A percentile compares a stretch with the other conserved stretches of the same genome.
These are phyloP conservation scores for Ypsolopha sequella DNA, from an alignment of 2,888 invertebrate species.

Conservation along the genomic window DNA sequence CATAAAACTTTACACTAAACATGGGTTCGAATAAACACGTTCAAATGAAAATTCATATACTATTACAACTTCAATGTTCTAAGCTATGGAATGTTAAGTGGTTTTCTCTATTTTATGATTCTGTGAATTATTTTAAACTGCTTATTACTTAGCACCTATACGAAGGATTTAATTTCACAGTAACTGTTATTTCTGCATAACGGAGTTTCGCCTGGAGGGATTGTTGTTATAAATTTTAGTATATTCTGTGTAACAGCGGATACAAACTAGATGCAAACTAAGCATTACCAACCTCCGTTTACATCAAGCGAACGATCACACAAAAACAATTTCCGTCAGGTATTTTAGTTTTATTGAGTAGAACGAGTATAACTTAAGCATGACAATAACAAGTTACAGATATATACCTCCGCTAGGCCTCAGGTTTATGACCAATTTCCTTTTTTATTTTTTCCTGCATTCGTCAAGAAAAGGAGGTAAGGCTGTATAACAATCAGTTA, in stretches of 20 bases:
- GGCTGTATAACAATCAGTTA: no score
- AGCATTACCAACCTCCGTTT: background rate
- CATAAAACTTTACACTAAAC: conserved; percentile 14
- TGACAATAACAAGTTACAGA: no score
- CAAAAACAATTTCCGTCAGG: no score
- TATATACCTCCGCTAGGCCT: no score
- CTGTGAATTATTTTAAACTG: background rate
- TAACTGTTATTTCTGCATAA: background rate
- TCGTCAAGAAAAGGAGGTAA: no score
- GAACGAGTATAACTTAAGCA: no score
- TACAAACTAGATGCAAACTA: background rate
- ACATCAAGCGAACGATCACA: no score
- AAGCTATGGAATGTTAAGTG: background rate
- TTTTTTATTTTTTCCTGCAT: no score
- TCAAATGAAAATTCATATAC: background rate
- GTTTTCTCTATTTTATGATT: background rate
- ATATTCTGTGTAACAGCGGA: background rate
- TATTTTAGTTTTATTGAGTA: no score
- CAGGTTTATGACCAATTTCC: no score
- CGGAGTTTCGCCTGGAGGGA: background rate
- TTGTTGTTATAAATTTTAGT: background rate
- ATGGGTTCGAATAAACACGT: conserved; percentile 4
- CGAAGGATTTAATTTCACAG: background rate
- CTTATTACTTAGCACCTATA: background rate
- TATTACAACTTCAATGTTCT: background rate